Base-by-base conservation (phyloP, 2,797 vertebrate genomes). In the Myripristis jacobus region DNA sequence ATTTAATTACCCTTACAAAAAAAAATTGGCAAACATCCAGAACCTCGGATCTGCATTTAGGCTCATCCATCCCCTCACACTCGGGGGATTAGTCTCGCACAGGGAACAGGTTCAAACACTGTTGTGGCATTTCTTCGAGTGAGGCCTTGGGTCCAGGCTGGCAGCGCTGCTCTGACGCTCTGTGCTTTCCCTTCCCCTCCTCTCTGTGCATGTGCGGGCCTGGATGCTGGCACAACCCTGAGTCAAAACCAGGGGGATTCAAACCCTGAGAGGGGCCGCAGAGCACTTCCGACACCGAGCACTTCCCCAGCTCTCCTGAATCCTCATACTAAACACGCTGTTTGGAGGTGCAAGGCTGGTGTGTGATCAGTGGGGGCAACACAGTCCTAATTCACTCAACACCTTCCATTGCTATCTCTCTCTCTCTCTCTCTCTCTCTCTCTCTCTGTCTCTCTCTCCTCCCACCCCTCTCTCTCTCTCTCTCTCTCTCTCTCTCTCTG, bases 31-130 rank as follows among this genome's bases (percentile, higher is more conserved):
- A 79, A 43, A 67, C 27, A 47, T 84, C 69, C 74, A 82, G 66
- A 50, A 75, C 47, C 61, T 78, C 48, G 79, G 82, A 81, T 83
- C 70, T 78, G 59, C 77, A 76, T 89, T 83, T 84, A 83, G 62
- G 78, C 54, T 81, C 63, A 77, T 76, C 75, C 34, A 7, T 82
- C 50, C 61, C 38, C 48, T 61, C 53, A 55, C 82, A 87, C 80
- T 86, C 64, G 59, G 81, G 71, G 79, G 79, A 89, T 92, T 85
- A 61, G 87, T 82, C 65, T 79, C 70, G 76, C 64, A 36, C 62
- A 76, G 77, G 63, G 77, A 87, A 66, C 87, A 87, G 88, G 80
- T 85, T 88, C 77, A 87, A 83, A 55, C 64, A 46, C 70, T 70
- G 79, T 68, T 77, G 85, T 65, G 79, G 80, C 76, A 82, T 90